A percentile compares a stretch with the other conserved stretches of the same genome.
phyloP scores from a whole-genome alignment of 2,113 vertebrate genomes.

The Nymphicus hollandicus region DNA sequence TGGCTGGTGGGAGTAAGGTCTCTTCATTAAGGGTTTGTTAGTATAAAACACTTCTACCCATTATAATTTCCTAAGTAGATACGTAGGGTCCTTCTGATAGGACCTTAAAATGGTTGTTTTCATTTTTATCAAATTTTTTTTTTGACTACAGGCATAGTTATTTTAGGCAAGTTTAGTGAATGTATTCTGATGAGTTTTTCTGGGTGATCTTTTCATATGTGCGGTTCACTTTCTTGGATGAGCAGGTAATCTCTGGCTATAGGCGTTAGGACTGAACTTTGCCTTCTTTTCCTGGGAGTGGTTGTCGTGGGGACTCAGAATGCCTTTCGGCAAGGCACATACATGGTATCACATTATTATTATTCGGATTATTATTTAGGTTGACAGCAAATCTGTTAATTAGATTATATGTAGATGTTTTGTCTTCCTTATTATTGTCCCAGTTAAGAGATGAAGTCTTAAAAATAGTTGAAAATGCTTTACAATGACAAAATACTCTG shows the following conservation, averaged over 20 bases:
- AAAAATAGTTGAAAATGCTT: slow-evolving; percentile 6
- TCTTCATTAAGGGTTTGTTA: neutral
- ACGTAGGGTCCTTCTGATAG: neutral
- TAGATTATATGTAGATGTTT: neutral
- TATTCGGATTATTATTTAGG: neutral
- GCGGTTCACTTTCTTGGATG: neutral
- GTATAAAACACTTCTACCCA: neutral
- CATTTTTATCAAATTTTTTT: neutral
- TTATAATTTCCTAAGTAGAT: neutral
- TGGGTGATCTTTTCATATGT: neutral
- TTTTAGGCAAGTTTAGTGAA: neutral
- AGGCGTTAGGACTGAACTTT: neutral
- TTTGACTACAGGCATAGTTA: neutral
- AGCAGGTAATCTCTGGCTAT: neutral
- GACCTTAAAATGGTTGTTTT: neutral
- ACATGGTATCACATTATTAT: neutral
- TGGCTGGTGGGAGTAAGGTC: neutral
- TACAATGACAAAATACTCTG: neutral
- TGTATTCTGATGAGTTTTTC: neutral
- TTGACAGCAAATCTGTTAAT: slow-evolving; percentile 38
- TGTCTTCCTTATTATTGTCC: slow-evolving; percentile 32
- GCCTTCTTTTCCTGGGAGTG: neutral
- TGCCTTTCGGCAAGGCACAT: neutral
- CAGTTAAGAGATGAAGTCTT: slow-evolving; percentile 17
- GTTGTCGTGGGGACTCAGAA: neutral